Evolutionary conservation across 2,888 invertebrate genomes (phyloP).

Genomic region (Dynastes hyllus): DNA sequence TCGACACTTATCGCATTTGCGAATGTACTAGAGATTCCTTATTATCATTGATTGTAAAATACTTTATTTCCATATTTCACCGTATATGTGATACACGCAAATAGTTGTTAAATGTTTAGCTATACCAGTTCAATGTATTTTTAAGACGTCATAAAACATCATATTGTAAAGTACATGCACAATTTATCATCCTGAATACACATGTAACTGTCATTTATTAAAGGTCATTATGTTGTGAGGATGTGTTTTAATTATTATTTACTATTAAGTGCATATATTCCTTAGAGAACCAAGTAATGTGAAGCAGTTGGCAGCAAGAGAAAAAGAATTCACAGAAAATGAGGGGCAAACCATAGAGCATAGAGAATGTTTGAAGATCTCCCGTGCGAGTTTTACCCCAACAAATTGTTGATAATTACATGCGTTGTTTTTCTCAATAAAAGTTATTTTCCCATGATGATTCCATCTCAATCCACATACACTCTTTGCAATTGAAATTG

Average conservation of each 20-base stretch:
- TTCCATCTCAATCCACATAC: too few relatives aligned
- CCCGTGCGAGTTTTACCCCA: too few relatives aligned
- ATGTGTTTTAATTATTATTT: constrained; percentile 26
- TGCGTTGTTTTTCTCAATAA: too few relatives aligned
- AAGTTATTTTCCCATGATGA: too few relatives aligned
- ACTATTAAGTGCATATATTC: too few relatives aligned
- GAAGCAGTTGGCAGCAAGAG: too few relatives aligned
- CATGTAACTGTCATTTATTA: constrained; percentile 51
- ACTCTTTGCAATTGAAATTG: too few relatives aligned
- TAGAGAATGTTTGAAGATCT: too few relatives aligned
- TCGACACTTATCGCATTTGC: background rate
- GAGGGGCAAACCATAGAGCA: too few relatives aligned
- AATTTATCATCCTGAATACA: constrained; percentile 54
- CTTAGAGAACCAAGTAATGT: too few relatives aligned
- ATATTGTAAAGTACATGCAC: constrained; percentile 61
- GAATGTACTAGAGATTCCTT: constrained; percentile 26
- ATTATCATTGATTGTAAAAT: constrained; percentile 27
- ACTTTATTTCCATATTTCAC: constrained; percentile 25
- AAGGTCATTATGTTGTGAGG: constrained; percentile 46
- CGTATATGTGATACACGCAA: constrained; percentile 29
- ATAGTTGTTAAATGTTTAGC: constrained; percentile 57
- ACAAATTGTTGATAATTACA: too few relatives aligned
- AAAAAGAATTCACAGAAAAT: too few relatives aligned
- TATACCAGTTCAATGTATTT: constrained; percentile 57
- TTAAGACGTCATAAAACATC: constrained; percentile 57